Conservation (phyloP, 2,888 invertebrate species). For the Drosophila meridionalis region DNA sequence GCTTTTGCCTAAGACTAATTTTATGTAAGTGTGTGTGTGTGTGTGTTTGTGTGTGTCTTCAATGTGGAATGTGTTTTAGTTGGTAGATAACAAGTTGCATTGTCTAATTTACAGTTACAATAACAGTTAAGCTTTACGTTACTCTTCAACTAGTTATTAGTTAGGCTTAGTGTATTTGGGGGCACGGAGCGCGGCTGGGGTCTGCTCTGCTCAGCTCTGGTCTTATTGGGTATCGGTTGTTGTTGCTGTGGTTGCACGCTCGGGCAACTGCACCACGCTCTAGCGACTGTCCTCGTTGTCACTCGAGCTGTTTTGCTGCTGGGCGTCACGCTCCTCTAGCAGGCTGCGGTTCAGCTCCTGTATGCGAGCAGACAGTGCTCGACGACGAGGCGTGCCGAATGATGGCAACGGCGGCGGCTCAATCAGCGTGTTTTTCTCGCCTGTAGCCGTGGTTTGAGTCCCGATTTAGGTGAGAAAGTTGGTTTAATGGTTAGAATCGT, state of each 20-base stretch:
- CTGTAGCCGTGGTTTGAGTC: constrained; percentile 85
- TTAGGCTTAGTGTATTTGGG: constrained; percentile 53
- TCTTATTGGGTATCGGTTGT: constrained; percentile 52
- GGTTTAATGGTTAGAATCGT: constrained; percentile 53
- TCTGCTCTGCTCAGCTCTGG: constrained; percentile 16
- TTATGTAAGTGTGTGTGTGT: constrained; percentile 34
- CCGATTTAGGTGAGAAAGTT: constrained; percentile 42
- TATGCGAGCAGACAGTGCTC: constrained; percentile 85
- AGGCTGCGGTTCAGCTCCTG: constrained; percentile 85
- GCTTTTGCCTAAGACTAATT: constrained; percentile 59
- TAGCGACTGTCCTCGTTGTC: constrained; percentile 84
- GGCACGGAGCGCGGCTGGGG: constrained; percentile 25
- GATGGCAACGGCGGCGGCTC: constrained; percentile 87
- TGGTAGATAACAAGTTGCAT: constrained; percentile 74
- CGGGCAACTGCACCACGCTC: constrained; percentile 17
- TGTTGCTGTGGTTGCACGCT: constrained; percentile 65
- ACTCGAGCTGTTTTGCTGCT: constrained; percentile 84
- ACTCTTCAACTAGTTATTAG: constrained; percentile 43
- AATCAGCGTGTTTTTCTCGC: constrained; percentile 93
- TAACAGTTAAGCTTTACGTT: constrained; percentile 64
- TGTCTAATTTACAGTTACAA: constrained; percentile 74
- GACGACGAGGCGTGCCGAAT: constrained; percentile 84
- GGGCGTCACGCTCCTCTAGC: constrained; percentile 83
- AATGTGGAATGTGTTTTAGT: constrained; percentile 43
- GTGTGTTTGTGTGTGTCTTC: constrained; percentile 34